Percentiles rank a stretch among this genome's conserved stretches.
Conservation (phyloP, 1,140 invertebrate species). For the Dendrolimus kikuchii region DNA sequence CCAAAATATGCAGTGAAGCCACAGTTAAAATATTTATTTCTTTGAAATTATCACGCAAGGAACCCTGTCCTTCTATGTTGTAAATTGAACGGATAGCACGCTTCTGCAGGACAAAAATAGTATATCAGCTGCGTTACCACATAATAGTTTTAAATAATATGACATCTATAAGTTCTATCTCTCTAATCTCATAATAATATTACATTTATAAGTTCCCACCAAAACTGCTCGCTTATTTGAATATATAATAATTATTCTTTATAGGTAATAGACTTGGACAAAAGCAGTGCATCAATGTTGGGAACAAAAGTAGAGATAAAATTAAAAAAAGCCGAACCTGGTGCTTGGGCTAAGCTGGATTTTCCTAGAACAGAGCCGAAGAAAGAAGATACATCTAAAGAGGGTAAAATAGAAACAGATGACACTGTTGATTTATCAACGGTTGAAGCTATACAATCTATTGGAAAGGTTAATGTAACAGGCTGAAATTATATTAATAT, state of each 20-base stretch:
- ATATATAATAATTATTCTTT: constrained; percentile 14
- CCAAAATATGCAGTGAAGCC: too few species aligned
- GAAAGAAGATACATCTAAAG: constrained; percentile 21
- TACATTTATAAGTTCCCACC: too few species aligned
- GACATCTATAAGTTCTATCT: too few species aligned
- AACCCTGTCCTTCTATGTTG: too few species aligned
- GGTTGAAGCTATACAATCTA: constrained; percentile 57
- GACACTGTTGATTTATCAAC: constrained; percentile 64
- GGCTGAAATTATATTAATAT: constrained; percentile 21
- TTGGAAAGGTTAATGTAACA: constrained; percentile 55
- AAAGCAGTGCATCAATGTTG: constrained; percentile 84
- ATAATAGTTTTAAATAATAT: too few species aligned
- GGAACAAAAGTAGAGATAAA: constrained; percentile 97
- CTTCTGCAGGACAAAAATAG: too few species aligned
- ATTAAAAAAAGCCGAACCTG: constrained; percentile 88
- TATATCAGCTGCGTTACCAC: too few species aligned
- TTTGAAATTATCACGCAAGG: too few species aligned
- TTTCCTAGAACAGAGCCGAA: constrained; percentile 71
- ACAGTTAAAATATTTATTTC: too few species aligned
- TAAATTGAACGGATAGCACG: too few species aligned
- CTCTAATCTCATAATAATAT: too few species aligned
- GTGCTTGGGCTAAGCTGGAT: constrained; percentile 86
- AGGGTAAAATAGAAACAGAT: constrained; percentile 49
- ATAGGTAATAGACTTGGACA: constrained; percentile 80
- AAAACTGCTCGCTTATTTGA: not conserved